These are phyloP conservation scores for Sebastes trivittatus DNA, from an alignment of 2,797 vertebrate genomes.

Conservation along the genomic window DNA sequence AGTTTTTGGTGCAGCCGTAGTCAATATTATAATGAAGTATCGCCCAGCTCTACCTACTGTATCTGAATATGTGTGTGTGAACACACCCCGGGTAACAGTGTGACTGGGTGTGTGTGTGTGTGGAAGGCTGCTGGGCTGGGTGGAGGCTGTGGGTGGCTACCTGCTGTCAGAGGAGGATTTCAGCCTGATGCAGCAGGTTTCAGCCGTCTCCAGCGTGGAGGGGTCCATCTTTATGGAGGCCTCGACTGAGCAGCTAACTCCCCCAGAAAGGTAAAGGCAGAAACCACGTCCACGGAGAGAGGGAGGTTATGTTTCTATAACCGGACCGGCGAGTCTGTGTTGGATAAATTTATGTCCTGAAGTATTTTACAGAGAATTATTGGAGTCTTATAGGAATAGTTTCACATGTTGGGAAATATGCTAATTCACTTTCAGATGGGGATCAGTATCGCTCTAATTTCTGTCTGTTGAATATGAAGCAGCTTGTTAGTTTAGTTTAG, in stretches of 20 bases:
- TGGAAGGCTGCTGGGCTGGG: slow-evolving; percentile 85
- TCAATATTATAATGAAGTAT: not conserved
- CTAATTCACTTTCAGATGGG: not conserved
- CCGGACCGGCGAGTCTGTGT: not conserved
- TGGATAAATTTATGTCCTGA: not conserved
- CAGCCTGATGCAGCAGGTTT: slow-evolving; percentile 88
- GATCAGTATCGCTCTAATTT: too few relatives aligned
- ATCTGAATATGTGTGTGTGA: slow-evolving; percentile 67
- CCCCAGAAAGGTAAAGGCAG: slow-evolving; percentile 87
- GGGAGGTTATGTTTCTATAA: not conserved
- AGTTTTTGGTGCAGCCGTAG: not conserved
- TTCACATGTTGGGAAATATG: not conserved
- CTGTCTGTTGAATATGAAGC: too few relatives aligned
- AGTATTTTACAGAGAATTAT: not conserved
- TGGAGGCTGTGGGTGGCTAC: slow-evolving; percentile 84
- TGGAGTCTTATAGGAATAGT: not conserved
- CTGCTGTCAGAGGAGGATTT: slow-evolving; percentile 87
- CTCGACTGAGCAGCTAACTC: slow-evolving; percentile 80
- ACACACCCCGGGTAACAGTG: slow-evolving; percentile 40
- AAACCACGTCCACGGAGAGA: slow-evolving; percentile 21
- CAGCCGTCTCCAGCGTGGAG: slow-evolving; percentile 85
- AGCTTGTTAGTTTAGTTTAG: too few relatives aligned
- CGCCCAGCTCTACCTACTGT: slow-evolving; percentile 37
- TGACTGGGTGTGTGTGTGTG: slow-evolving; percentile 76
- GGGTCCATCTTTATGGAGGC: slow-evolving; percentile 92